phyloP scores from a whole-genome alignment of 2,888 invertebrate genomes.

The Dendrolimus houi region DNA sequence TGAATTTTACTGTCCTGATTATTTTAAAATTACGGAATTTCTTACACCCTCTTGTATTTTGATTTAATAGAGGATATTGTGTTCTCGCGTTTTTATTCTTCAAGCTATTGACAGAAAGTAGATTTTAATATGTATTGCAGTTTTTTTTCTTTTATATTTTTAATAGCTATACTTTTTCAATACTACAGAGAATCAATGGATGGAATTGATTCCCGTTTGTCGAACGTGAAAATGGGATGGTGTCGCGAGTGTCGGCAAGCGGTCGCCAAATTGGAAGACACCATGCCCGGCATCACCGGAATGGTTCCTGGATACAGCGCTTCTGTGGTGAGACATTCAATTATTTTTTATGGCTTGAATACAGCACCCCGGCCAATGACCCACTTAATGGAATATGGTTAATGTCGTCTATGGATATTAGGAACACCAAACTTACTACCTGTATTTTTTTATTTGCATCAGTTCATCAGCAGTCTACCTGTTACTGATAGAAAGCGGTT shows the following conservation, averaged over 20 bases:
- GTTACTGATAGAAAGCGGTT: neutral
- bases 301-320: conserved; percentile 56
- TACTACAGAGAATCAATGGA: conserved; percentile 25
- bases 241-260: conserved; percentile 68
- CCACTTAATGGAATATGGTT: neutral
- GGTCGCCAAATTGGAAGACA: conserved; percentile 51
- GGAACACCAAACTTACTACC: no score
- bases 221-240: conserved; percentile 57
- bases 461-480: no score
- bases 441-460: no score
- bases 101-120: no score
- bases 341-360: neutral
- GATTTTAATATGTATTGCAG: no score
- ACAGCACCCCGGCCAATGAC: neutral
- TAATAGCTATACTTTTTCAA: neutral
- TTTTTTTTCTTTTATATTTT: no score
- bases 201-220: conserved; percentile 21
- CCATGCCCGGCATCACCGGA: conserved; percentile 60
- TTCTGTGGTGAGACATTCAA: conserved; percentile 23
- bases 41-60: no score
- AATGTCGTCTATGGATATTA: neutral
- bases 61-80: no score
- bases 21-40: no score
- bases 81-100: no score
- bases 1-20: no score